Evolutionary conservation across 2,797 vertebrate genomes (phyloP).

Genomic region (Onychomys leucogaster): DNA sequence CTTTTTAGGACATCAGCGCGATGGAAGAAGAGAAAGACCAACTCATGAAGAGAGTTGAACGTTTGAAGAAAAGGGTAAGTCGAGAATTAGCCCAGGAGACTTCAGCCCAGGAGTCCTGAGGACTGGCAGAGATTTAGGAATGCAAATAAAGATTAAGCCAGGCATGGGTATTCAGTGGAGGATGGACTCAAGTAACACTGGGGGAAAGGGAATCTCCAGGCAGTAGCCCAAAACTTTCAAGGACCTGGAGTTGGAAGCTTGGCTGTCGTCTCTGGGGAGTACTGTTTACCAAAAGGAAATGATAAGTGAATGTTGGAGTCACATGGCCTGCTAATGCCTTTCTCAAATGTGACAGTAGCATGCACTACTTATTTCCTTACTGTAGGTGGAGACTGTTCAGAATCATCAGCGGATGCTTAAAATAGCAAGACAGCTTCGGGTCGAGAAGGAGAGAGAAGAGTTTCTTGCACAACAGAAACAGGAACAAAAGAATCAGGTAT

Average conservation of each 20-base stretch:
- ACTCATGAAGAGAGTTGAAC: constrained; percentile 96
- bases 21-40: constrained; percentile 99
- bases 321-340: constrained; percentile 83
- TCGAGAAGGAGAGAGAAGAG: constrained; percentile 97
- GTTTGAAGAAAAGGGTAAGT: constrained; percentile 96
- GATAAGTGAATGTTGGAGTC: constrained; percentile 84
- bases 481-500: constrained; percentile 98
- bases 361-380: constrained; percentile 86
- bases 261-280: constrained; percentile 85
- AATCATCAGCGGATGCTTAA: constrained; percentile 98
- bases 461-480: constrained; percentile 95
- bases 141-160: constrained; percentile 90
- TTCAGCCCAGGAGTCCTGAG: constrained; percentile 83
- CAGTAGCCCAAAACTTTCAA: constrained; percentile 85
- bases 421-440: constrained; percentile 95
- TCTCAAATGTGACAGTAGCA: constrained; percentile 85
- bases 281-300: constrained; percentile 85
- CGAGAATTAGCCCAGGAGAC: constrained; percentile 74
- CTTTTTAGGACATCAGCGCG: constrained; percentile 94
- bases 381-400: constrained; percentile 98
- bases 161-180: constrained; percentile 83
- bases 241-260: constrained; percentile 81
- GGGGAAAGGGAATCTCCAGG: constrained; percentile 86
- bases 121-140: constrained; percentile 87
- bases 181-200: constrained; percentile 86